These are phyloP conservation scores for Pluvianellus socialis DNA, from an alignment of 2,113 vertebrate species.

Conservation along the genomic window DNA sequence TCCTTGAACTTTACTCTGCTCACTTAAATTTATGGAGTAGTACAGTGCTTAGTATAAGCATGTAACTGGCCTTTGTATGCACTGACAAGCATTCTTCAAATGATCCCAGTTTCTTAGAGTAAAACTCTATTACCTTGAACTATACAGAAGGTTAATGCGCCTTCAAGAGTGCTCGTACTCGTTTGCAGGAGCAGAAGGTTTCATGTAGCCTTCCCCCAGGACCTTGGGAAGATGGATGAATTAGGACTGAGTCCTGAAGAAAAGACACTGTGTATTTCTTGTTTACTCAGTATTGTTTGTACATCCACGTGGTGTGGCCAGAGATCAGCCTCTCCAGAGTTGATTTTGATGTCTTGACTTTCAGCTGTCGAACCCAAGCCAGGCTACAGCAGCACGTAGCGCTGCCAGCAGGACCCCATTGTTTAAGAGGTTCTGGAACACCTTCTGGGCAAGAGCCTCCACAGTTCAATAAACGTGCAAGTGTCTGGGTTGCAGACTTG, in stretches of 20 bases:
- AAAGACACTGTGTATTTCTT: neutral
- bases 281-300: neutral
- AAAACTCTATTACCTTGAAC: neutral
- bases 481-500: neutral
- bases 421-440: neutral
- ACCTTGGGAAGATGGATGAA: neutral
- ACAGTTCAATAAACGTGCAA: neutral
- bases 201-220: neutral
- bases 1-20: neutral
- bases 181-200: neutral
- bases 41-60: neutral
- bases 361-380: too few relatives aligned
- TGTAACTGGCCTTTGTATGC: neutral
- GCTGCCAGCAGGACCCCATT: neutral
- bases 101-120: neutral
- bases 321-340: neutral
- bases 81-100: neutral
- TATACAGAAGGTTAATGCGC: neutral
- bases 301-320: fast-evolving
- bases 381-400: neutral
- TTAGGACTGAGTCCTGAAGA: neutral
- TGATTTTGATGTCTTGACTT: neutral
- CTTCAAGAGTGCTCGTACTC: neutral
- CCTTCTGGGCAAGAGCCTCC: neutral
- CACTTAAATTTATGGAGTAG: neutral